Conservation (phyloP, 2,888 invertebrate genomes). For the Helicoverpa assulta region DNA sequence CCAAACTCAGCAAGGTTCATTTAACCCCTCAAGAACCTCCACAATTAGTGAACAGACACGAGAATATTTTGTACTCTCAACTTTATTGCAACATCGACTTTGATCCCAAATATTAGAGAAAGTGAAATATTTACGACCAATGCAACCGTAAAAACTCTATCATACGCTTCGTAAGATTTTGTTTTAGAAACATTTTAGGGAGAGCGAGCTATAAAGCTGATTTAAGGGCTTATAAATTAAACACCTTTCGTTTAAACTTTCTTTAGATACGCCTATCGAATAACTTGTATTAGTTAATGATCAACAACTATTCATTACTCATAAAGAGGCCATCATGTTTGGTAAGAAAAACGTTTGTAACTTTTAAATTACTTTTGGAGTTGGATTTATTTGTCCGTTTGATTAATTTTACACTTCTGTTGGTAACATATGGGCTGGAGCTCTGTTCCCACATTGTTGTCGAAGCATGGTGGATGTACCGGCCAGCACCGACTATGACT, state of each 20-base stretch:
- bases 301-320: conserved; percentile 66
- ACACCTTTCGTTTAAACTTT: conserved; percentile 79
- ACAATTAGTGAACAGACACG: conserved; percentile 12
- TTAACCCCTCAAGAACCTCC: conserved; percentile 38
- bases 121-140: conserved; percentile 76
- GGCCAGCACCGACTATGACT: conserved; percentile 74
- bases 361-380: conserved; percentile 31
- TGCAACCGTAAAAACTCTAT: conserved; percentile 71
- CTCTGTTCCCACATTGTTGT: conserved; percentile 59
- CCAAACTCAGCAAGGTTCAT: conserved; percentile 56
- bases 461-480: conserved; percentile 62
- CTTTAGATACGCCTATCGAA: conserved; percentile 74
- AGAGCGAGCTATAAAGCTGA: conserved; percentile 78
- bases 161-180: conserved; percentile 60
- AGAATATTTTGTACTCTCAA: conserved; percentile 22
- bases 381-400: conserved; percentile 28
- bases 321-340: conserved; percentile 40
- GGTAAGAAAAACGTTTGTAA: conserved; percentile 33
- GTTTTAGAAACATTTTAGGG: conserved; percentile 71
- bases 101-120: conserved; percentile 65
- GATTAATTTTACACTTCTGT: conserved; percentile 36
- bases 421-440: conserved; percentile 44
- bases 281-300: conserved; percentile 70
- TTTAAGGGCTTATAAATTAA: conserved; percentile 83
- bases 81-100: conserved; percentile 49